These are phyloP conservation scores for Etheostoma perlongum DNA, from an alignment of 2,797 vertebrate genomes.

Conservation along the genomic window DNA sequence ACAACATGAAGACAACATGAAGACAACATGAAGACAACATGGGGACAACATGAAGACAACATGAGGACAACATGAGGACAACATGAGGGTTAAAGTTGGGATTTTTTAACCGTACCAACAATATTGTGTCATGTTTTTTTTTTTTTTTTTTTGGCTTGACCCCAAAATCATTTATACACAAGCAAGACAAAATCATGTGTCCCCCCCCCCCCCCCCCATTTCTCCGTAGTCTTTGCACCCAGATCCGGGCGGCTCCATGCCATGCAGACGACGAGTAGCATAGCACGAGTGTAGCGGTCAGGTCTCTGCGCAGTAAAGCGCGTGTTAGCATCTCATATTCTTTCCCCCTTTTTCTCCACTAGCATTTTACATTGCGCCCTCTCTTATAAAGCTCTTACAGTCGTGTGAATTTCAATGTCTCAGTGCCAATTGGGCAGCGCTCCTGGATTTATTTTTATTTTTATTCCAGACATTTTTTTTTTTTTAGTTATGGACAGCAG, in stretches of 20 bases:
- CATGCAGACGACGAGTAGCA: constrained; percentile 67
- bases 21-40: rapidly evolving
- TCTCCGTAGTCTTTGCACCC: constrained; percentile 13
- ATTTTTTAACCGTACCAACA: neutral
- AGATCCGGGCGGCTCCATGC: constrained; percentile 66
- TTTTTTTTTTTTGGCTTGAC: constrained; percentile 74
- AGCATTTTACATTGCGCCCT: constrained; percentile 1
- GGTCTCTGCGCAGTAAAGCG: constrained; percentile 68
- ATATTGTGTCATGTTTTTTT: neutral
- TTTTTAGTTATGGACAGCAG: constrained; percentile 45
- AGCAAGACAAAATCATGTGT: constrained; percentile 36
- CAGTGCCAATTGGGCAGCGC: constrained; percentile 40
- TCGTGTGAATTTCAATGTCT: neutral
- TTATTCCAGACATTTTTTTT: no score
- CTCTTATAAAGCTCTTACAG: neutral
- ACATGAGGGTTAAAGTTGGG: neutral
- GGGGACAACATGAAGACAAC: no score
- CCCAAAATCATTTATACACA: constrained; percentile 60
- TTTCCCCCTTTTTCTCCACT: constrained; percentile 78
- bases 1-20: no score
- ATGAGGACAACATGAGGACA: no score
- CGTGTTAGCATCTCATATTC: constrained; percentile 77
- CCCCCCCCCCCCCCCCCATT: neutral
- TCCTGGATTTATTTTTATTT: constrained; percentile 29
- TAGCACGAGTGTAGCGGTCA: constrained; percentile 58